These are phyloP conservation scores for Andrena dorsata DNA, from an alignment of 2,888 invertebrate species.

Conservation along the genomic window DNA sequence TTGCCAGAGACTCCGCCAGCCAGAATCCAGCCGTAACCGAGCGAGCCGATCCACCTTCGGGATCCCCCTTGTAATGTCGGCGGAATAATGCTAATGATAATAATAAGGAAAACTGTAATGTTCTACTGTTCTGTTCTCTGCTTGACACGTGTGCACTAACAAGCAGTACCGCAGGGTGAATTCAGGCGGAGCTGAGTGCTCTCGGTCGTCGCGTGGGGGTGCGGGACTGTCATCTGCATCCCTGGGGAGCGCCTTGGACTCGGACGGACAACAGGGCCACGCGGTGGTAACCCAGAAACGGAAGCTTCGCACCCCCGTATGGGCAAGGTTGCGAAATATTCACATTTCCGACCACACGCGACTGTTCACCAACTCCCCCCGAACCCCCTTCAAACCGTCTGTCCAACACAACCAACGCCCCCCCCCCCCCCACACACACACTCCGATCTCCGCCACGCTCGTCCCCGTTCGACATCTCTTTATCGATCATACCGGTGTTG, in stretches of 20 bases:
- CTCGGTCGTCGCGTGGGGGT: constrained; percentile 85
- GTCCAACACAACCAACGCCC: constrained; percentile 37
- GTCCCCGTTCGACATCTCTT: neutral
- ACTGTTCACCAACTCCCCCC: constrained; percentile 40
- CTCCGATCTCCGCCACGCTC: constrained; percentile 23
- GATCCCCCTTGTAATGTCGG: neutral
- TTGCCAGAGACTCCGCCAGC: neutral
- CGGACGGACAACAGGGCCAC: constrained; percentile 84
- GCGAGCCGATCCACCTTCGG: neutral
- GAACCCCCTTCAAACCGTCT: constrained; percentile 46
- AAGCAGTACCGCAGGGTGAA: constrained; percentile 84
- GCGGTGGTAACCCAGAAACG: constrained; percentile 88
- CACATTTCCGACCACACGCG: constrained; percentile 87
- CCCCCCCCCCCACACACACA: constrained; percentile 33
- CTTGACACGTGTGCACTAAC: constrained; percentile 77
- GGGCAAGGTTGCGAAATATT: constrained; percentile 91
- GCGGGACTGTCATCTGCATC: constrained; percentile 85
- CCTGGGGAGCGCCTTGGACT: constrained; percentile 85
- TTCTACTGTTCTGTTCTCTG: constrained; percentile 69
- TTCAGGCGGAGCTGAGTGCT: constrained; percentile 86
- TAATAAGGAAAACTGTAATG: constrained; percentile 63
- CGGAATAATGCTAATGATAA: constrained; percentile 44
- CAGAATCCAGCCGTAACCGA: constrained; percentile 4
- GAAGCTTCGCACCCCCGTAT: constrained; percentile 92
- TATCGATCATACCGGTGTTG: constrained; percentile 27